Conservation (phyloP, 2,113 vertebrate genomes). For the Leuciscus idus region DNA sequence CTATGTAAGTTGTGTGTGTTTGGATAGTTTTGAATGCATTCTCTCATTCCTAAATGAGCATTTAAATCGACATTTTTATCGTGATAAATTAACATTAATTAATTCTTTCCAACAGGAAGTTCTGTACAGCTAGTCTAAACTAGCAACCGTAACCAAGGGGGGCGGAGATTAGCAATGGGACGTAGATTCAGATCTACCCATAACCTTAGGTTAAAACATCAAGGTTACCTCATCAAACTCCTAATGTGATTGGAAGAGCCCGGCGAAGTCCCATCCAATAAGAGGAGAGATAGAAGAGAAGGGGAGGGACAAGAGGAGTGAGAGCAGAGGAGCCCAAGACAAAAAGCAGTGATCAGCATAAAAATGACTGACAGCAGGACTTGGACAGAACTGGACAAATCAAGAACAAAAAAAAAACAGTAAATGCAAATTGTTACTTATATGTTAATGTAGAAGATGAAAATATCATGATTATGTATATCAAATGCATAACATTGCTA, state of each 20-base stretch:
- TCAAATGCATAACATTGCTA: neutral
- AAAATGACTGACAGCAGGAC: slow-evolving; percentile 48
- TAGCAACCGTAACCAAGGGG: neutral
- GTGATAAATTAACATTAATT: neutral
- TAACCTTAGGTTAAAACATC: slow-evolving; percentile 30
- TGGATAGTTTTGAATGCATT: neutral
- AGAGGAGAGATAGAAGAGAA: slow-evolving; percentile 73
- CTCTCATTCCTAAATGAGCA: neutral
- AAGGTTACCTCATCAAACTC: slow-evolving; percentile 98
- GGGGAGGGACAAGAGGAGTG: slow-evolving; percentile 61
- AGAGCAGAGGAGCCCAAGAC: slow-evolving; percentile 65
- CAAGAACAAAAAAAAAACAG: neutral
- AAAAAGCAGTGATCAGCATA: slow-evolving; percentile 54
- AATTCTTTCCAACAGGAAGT: neutral
- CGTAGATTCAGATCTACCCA: too few relatives aligned
- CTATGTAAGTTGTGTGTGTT: neutral
- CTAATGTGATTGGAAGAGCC: slow-evolving; percentile 85
- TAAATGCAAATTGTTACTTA: neutral
- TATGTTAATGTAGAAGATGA: neutral
- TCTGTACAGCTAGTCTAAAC: neutral
- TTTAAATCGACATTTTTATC: neutral
- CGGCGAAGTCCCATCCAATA: slow-evolving; percentile 83
- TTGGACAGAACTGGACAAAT: slow-evolving; percentile 35
- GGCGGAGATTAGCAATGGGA: neutral
- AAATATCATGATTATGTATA: neutral